phyloP scores from a whole-genome alignment of 2,113 vertebrate species.

The Lophochroa leadbeateri region DNA sequence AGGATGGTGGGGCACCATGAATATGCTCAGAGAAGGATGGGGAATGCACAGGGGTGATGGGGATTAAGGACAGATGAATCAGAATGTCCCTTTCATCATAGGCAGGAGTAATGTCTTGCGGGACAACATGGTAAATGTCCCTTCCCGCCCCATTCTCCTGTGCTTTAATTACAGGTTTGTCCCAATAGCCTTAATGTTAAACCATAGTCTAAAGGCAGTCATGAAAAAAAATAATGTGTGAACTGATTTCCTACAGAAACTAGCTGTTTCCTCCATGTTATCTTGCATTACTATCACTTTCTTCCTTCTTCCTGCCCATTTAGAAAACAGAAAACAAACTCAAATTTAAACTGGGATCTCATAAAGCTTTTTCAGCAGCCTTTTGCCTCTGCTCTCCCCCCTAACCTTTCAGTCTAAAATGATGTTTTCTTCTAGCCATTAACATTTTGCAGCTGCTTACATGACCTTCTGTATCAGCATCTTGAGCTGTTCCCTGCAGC shows the following conservation, averaged over 20 bases:
- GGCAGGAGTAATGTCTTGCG: not conserved
- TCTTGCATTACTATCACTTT: not conserved
- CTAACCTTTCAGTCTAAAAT: not conserved
- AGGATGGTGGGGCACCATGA: rapidly evolving
- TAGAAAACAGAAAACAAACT: not conserved
- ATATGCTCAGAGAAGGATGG: not conserved
- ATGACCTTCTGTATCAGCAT: not conserved
- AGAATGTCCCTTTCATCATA: not conserved
- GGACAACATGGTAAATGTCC: not conserved
- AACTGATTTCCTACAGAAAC: not conserved
- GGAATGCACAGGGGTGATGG: not conserved
- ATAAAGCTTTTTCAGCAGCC: not conserved
- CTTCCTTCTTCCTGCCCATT: not conserved
- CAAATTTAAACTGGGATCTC: not conserved
- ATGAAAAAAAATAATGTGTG: not conserved
- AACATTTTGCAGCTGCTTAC: not conserved
- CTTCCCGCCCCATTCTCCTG: not conserved
- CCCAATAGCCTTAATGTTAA: not conserved
- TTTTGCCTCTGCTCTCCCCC: not conserved
- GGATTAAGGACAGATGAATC: not conserved
- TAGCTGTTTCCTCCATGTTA: not conserved
- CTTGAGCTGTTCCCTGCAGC: not conserved
- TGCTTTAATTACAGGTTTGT: not conserved
- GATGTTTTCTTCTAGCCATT: not conserved
- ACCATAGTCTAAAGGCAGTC: not conserved